Conservation (phyloP, 2,888 invertebrate genomes). For the Drosophila nigricruria region DNA sequence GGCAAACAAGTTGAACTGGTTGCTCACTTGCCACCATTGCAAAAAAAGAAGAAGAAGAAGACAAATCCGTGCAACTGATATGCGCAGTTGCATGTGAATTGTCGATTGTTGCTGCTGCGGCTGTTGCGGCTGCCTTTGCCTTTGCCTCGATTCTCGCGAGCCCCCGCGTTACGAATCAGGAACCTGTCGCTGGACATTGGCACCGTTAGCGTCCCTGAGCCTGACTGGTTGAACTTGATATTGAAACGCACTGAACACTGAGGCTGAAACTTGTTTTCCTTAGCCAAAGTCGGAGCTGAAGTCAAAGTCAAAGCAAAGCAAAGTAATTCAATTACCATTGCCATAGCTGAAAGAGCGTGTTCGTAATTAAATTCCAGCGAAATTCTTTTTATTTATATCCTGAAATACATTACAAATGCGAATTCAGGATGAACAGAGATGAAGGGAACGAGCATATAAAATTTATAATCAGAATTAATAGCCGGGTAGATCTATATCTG, state of each 20-base stretch:
- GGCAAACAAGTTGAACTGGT: slow-evolving; percentile 77
- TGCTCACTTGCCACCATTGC: slow-evolving; percentile 62
- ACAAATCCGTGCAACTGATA: slow-evolving; percentile 68
- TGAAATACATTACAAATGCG: not conserved
- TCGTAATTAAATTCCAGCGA: slow-evolving; percentile 51
- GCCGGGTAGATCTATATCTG: not conserved
- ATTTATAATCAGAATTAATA: not conserved
- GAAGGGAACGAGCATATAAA: not conserved
- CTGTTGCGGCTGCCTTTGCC: slow-evolving; percentile 7
- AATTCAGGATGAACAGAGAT: not conserved
- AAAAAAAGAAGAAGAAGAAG: not conserved
- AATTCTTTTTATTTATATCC: slow-evolving; percentile 32
- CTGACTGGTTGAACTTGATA: slow-evolving; percentile 83
- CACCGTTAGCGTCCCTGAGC: slow-evolving; percentile 66
- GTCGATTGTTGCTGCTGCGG: slow-evolving; percentile 14
- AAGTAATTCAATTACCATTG: slow-evolving; percentile 20
- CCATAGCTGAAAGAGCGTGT: slow-evolving; percentile 29
- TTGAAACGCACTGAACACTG: slow-evolving; percentile 67
- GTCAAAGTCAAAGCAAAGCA: slow-evolving; percentile 32
- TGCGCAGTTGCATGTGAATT: slow-evolving; percentile 44
- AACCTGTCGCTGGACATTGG: slow-evolving; percentile 62
- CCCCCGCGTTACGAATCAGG: slow-evolving; percentile 45
- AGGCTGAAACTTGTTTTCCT: slow-evolving; percentile 21
- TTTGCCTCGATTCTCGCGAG: slow-evolving; percentile 20
- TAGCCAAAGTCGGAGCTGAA: slow-evolving; percentile 25